A percentile compares a stretch with the other conserved stretches of the same genome.
Conservation (phyloP, 2,888 invertebrate species). For the Calliphora vomitoria region DNA sequence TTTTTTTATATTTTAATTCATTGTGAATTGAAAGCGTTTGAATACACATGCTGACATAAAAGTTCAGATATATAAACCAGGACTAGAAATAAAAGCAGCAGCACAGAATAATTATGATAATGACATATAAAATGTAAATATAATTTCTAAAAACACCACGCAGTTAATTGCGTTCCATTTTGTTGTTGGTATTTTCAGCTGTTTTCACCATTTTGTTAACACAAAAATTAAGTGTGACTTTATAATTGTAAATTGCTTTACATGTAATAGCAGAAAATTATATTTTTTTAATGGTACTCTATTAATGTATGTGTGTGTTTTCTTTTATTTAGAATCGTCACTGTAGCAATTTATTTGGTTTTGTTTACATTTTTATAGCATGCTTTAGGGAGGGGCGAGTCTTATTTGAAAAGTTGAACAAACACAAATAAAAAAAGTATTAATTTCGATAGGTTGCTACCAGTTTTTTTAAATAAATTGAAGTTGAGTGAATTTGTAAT, state of each 20-base stretch:
- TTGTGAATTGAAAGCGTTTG: neutral
- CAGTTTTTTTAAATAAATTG: constrained; percentile 34
- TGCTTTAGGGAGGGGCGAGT: constrained; percentile 9
- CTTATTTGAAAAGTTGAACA: neutral
- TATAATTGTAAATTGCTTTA: constrained; percentile 50
- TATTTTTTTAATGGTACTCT: no score
- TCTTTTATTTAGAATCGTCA: neutral
- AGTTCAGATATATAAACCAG: no score
- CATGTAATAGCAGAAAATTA: neutral
- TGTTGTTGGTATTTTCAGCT: neutral
- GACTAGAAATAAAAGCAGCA: neutral
- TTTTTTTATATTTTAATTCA: constrained; percentile 5
- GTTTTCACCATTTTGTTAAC: constrained; percentile 10
- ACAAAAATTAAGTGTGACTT: constrained; percentile 42
- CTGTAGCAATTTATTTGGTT: neutral
- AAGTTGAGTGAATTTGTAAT: constrained; percentile 27
- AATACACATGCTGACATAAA: neutral
- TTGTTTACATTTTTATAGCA: constrained; percentile 52
- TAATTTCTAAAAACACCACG: constrained; percentile 19
- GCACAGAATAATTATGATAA: constrained; percentile 6
- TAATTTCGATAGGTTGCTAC: neutral
- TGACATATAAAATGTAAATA: constrained; percentile 24
- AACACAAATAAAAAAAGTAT: neutral
- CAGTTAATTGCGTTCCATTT: neutral
- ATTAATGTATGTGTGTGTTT: neutral